Evolutionary conservation across 2,888 invertebrate species (phyloP).

Genomic region (Drosophila subquinaria): DNA sequence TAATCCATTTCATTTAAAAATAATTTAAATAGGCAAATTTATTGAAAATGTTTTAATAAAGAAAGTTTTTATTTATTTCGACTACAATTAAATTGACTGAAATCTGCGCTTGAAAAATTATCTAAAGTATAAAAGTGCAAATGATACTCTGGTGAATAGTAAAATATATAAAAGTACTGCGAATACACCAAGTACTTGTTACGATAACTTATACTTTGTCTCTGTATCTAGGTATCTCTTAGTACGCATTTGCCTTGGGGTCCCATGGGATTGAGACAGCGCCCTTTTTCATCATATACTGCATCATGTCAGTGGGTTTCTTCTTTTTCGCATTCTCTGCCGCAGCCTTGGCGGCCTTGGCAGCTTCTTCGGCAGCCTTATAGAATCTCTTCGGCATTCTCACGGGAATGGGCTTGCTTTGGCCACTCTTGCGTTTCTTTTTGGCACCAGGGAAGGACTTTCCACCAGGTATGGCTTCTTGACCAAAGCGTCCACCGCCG

Average conservation of each 20-base stretch:
- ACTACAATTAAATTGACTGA: background rate
- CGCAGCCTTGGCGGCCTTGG: background rate
- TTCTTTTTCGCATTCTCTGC: background rate
- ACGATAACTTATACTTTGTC: background rate
- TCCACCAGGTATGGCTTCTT: slow-evolving; percentile 1
- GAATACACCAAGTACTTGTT: too few species aligned
- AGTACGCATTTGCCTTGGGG: slow-evolving; percentile 17
- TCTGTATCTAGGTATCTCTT: slow-evolving; percentile 1
- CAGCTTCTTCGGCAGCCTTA: slow-evolving; percentile 8
- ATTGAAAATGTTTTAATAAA: background rate
- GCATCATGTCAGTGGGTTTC: slow-evolving; percentile 18
- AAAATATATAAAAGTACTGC: background rate
- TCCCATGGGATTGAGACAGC: background rate
- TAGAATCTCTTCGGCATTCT: slow-evolving; percentile 18
- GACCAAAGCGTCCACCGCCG: slow-evolving; percentile 22
- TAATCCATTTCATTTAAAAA: too few species aligned
- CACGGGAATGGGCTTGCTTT: slow-evolving; percentile 25
- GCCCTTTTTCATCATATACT: slow-evolving; percentile 15
- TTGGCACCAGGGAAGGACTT: slow-evolving; percentile 21
- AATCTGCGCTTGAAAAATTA: slow-evolving; percentile 2
- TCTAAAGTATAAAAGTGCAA: slow-evolving; percentile 14
- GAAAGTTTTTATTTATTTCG: background rate
- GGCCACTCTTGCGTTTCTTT: background rate
- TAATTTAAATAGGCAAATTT: background rate
- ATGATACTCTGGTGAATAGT: slow-evolving; percentile 17